Percentiles rank a stretch among this genome's conserved stretches.
phyloP scores from a whole-genome alignment of 2,888 invertebrate genomes.

The Tetheella fluctuosa region DNA sequence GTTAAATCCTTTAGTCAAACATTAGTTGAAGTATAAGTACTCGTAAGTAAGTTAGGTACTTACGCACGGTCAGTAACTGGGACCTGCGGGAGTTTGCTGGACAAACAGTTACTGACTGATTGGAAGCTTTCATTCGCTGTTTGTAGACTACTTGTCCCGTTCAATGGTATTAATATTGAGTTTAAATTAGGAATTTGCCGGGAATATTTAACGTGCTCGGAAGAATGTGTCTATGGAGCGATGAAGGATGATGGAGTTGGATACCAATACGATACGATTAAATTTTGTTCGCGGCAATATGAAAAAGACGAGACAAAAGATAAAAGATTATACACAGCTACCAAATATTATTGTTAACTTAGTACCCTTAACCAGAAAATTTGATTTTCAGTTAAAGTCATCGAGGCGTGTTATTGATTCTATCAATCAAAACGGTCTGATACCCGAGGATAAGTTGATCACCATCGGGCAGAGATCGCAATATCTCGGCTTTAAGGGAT shows the following conservation, averaged over 20 bases:
- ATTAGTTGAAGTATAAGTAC: conserved; percentile 46
- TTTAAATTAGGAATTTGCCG: neutral
- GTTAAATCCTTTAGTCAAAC: conserved; percentile 26
- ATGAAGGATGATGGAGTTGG: neutral
- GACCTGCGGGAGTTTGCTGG: conserved; percentile 34
- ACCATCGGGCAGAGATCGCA: conserved; percentile 26
- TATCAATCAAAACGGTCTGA: conserved; percentile 40
- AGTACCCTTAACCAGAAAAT: conserved; percentile 26
- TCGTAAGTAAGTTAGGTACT: conserved; percentile 40
- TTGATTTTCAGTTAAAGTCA: conserved; percentile 44
- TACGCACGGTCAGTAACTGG: conserved; percentile 31
- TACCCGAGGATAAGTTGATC: conserved; percentile 15
- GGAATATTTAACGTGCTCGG: neutral
- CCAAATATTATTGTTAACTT: no score
- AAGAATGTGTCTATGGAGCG: neutral
- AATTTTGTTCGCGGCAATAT: neutral
- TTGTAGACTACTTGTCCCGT: conserved; percentile 38
- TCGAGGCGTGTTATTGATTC: conserved; percentile 50
- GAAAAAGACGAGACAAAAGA: no score
- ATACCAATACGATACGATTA: neutral
- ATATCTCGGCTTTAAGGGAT: conserved; percentile 41
- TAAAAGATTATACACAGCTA: no score
- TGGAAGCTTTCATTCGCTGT: conserved; percentile 46
- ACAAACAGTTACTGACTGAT: conserved; percentile 56
- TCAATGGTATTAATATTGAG: conserved; percentile 9